These are phyloP conservation scores for Tribolium madens DNA, from an alignment of 1,140 invertebrate species.

Conservation along the genomic window DNA sequence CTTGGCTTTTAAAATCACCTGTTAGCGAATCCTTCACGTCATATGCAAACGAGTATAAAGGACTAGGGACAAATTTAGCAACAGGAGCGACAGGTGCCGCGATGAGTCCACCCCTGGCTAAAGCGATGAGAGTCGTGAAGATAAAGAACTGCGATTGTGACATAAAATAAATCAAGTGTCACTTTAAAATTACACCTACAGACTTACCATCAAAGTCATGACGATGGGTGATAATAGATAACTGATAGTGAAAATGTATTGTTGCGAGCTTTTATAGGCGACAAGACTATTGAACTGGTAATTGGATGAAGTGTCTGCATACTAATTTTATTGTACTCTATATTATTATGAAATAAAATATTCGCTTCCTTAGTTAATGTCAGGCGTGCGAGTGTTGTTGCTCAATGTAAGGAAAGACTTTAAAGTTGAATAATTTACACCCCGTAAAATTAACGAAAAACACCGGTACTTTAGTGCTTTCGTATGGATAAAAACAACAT, in stretches of 20 bases:
- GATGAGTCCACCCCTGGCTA: conserved; percentile 61
- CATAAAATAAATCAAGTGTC: conserved; percentile 19
- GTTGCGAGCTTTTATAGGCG: conserved; percentile 34
- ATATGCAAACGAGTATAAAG: conserved; percentile 70
- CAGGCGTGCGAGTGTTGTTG: neutral
- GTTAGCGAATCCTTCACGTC: conserved; percentile 70
- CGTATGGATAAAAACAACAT: neutral
- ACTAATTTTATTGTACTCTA: neutral
- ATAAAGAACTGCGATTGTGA: conserved; percentile 8
- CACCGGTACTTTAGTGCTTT: neutral
- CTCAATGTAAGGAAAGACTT: neutral
- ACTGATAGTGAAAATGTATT: conserved; percentile 37
- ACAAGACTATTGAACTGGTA: neutral
- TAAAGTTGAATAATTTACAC: neutral
- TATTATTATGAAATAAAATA: neutral
- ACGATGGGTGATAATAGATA: conserved; percentile 21
- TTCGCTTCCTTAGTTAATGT: neutral
- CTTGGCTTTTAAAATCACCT: conserved; percentile 71
- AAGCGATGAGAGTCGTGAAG: conserved; percentile 56
- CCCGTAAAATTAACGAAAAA: neutral
- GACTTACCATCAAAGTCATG: conserved; percentile 12
- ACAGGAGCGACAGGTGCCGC: conserved; percentile 64
- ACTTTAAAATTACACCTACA: conserved; percentile 13
- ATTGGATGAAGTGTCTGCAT: conserved; percentile 4
- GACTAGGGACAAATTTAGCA: conserved; percentile 67